Base-by-base conservation (phyloP, 2,797 vertebrate species). In the Steatocranus sp. region DNA sequence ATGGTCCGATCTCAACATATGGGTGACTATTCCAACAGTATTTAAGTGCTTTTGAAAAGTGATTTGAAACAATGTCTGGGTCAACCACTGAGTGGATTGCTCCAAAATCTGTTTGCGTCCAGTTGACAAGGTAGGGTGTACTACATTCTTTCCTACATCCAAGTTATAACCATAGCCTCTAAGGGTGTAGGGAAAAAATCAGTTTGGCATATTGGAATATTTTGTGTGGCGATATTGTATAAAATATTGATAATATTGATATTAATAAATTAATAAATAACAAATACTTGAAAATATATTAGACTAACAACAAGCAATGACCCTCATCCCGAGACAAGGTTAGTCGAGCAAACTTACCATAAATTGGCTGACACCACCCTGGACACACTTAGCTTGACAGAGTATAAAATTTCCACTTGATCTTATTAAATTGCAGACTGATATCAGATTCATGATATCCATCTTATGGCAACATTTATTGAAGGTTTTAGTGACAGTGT, bases 301-400 rank as follows among this genome's bases (percentile, higher is more conserved):
- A 34, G 10, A 12, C 30, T 61, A 61, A 61, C 4, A 61, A 20
- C 56, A 61, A 61, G 56, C 1, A 0, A 61, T 61, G 2, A 61
- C 6, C 32, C 56, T 36, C 30, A 61, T 61, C 56, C 56, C 0
- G 3, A 61, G 56, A 61, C 56, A 61, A 61, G 56, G 56, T 61
- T n/a, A 3, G 30, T 61, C 1, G 0, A 8, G 56, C 32, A 12
- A 36, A 61, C 11, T 61, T 61, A 61, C 56, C 56, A 61, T 61
- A 61, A 3, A 36, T 36, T 20, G 17, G 56, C 56, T 61, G 17
- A 61, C 34, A 34, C 17, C 4, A n/a, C 56, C 30, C 17, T 61
- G 56, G 32, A 61, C 32, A 2, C 32, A 12, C 1, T 61, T 61
- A 61, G 6, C 11, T 0, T 61, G 56, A n/a, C 30, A 36, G 0